Conservation (phyloP, 2,888 invertebrate genomes). For the Loripinus fragilis region DNA sequence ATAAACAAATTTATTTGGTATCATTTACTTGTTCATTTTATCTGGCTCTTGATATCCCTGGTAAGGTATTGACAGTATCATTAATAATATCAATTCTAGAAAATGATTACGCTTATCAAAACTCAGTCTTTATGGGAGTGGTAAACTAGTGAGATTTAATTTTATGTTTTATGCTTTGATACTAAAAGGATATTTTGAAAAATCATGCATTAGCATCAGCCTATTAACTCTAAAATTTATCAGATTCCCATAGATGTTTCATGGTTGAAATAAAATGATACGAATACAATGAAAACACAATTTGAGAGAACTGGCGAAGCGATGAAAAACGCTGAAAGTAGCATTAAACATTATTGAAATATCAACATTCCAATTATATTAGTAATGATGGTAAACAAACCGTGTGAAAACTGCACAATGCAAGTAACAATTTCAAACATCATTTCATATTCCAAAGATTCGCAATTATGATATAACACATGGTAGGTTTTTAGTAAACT, state of each 20-base stretch:
- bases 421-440: no score
- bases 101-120: neutral
- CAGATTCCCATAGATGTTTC: slow-evolving; percentile 22
- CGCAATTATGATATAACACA: no score
- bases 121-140: neutral
- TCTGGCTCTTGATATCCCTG: no score
- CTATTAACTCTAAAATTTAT: slow-evolving; percentile 48
- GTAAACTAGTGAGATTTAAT: slow-evolving; percentile 6
- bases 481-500: no score
- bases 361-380: slow-evolving; percentile 22
- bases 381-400: slow-evolving; percentile 17
- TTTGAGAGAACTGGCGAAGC: slow-evolving; percentile 4
- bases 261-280: neutral
- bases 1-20: no score
- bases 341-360: slow-evolving; percentile 24
- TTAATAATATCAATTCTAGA: neutral
- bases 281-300: slow-evolving; percentile 10
- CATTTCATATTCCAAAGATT: no score
- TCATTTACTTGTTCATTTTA: no score
- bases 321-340: slow-evolving; percentile 7
- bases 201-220: slow-evolving; percentile 30
- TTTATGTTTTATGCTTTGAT: slow-evolving; percentile 3
- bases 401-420: no score
- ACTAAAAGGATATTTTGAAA: slow-evolving; percentile 10
- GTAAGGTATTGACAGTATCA: neutral